These are phyloP conservation scores for Diogma glabrata DNA, from an alignment of 2,888 invertebrate species.

Conservation along the genomic window DNA sequence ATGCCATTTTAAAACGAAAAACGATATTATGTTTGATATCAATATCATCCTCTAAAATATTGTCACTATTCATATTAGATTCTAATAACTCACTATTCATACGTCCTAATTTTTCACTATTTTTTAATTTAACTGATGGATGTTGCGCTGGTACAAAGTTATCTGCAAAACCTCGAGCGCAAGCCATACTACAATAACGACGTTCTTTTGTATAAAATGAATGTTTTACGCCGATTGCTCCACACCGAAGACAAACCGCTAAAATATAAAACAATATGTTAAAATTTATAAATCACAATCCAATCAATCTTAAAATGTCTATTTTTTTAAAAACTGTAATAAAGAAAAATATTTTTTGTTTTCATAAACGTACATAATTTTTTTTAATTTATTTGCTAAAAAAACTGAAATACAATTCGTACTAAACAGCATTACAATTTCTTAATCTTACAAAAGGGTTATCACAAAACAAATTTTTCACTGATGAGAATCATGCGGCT, in stretches of 20 bases:
- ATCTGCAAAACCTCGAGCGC: constrained; percentile 47
- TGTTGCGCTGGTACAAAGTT: constrained; percentile 33
- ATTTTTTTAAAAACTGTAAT: no score
- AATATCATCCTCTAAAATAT: constrained; percentile 11
- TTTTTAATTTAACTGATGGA: constrained; percentile 16
- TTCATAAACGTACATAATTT: no score
- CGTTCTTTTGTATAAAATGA: constrained; percentile 76
- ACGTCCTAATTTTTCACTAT: constrained; percentile 9
- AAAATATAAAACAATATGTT: constrained; percentile 19
- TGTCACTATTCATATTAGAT: constrained; percentile 14
- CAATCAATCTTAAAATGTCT: no score
- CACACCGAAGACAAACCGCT: constrained; percentile 79
- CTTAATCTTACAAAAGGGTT: no score
- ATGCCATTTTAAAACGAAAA: constrained; percentile 31
- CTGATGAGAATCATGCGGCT: no score
- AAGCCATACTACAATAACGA: constrained; percentile 69
- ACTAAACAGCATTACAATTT: no score
- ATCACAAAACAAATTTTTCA: no score
- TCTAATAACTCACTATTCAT: constrained; percentile 14
- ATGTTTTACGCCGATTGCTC: constrained; percentile 73
- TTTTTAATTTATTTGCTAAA: no score
- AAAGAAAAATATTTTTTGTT: no score
- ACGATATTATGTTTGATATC: constrained; percentile 31
- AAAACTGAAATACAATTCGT: no score
- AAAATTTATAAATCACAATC: no score